Conservation (phyloP, 2,113 vertebrate species). For the Psammodynastes pulverulentus region DNA sequence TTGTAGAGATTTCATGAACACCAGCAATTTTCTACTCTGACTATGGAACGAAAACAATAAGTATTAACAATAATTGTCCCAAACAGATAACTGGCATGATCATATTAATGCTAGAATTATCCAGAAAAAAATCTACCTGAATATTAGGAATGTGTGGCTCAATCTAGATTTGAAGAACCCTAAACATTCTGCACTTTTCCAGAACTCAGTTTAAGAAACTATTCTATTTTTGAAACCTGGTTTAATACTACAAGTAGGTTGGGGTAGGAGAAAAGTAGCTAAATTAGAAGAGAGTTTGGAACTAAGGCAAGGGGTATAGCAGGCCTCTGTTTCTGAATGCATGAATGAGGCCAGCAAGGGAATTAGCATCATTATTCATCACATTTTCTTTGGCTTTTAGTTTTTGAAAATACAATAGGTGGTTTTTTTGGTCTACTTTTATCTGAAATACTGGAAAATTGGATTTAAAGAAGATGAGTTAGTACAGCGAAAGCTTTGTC, state of each 20-base stretch:
- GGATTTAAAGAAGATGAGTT: slow-evolving; percentile 5
- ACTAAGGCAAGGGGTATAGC: background rate
- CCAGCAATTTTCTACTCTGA: background rate
- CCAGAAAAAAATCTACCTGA: background rate
- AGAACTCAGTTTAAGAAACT: background rate
- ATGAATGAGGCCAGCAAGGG: background rate
- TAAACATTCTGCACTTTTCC: background rate
- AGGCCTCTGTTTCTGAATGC: background rate
- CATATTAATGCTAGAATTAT: background rate
- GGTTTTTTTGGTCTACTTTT: slow-evolving; percentile 8
- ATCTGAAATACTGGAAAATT: background rate
- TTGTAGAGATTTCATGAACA: background rate
- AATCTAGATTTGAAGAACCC: background rate
- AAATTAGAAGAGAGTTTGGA: background rate
- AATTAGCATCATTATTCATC: background rate
- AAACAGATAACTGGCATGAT: background rate
- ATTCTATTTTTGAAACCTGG: background rate
- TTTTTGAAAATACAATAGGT: background rate
- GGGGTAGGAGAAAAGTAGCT: background rate
- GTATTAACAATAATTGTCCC: background rate
- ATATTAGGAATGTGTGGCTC: background rate
- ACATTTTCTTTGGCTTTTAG: background rate
- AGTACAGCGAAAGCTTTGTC: background rate
- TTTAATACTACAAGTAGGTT: background rate
- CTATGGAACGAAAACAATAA: background rate